These are phyloP conservation scores for Aurelia sp. DNA, from an alignment of 30 jellyfish, hydroid and myxozoan genomes.

Conservation along the genomic window DNA sequence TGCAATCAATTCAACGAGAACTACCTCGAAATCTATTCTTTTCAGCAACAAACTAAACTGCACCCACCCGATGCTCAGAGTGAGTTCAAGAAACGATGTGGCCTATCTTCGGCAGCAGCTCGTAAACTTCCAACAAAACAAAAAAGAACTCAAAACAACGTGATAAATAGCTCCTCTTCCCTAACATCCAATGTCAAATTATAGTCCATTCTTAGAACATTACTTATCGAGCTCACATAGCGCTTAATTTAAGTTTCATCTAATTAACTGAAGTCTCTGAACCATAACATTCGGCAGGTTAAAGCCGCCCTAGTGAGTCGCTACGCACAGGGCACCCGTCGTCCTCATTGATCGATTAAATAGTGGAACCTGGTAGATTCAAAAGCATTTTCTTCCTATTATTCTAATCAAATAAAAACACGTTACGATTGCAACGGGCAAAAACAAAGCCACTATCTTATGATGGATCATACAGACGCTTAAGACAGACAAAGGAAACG, in stretches of 20 bases:
- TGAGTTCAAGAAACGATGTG: too few species aligned
- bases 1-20: too few species aligned
- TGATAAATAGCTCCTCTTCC: too few species aligned
- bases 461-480: not conserved
- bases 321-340: constrained; percentile 49
- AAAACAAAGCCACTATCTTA: not conserved
- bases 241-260: constrained; percentile 34
- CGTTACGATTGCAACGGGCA: not conserved
- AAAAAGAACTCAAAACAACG: too few species aligned
- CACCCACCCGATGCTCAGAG: too few species aligned
- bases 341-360: constrained; percentile 60
- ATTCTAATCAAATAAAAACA: constrained; percentile 1
- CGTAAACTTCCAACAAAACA: too few species aligned
- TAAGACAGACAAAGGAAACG: not conserved
- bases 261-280: constrained; percentile 42
- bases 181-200: too few species aligned
- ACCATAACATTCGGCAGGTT: constrained; percentile 68
- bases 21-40: too few species aligned
- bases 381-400: not conserved
- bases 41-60: too few species aligned
- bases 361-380: constrained; percentile 55
- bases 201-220: too few species aligned
- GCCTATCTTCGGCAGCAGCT: too few species aligned
- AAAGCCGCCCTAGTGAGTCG: constrained; percentile 58
- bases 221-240: too few species aligned